Percentiles rank a stretch among this genome's conserved stretches.
These are phyloP conservation scores for Callaeas wilsoni DNA, from an alignment of 2,113 vertebrate species.

Conservation along the genomic window DNA sequence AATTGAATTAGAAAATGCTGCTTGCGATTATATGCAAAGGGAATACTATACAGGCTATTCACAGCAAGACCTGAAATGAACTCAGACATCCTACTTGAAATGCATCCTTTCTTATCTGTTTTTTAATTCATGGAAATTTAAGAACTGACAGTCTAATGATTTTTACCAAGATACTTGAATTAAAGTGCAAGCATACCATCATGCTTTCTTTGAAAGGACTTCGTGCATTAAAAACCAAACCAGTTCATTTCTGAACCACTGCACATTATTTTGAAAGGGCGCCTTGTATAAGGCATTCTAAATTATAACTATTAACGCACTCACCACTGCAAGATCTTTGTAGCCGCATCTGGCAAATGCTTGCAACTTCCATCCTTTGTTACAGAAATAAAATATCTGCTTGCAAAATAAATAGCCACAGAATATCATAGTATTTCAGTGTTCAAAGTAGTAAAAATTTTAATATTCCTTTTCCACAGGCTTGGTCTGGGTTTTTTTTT, in stretches of 20 bases:
- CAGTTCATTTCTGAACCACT: neutral
- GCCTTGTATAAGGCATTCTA: neutral
- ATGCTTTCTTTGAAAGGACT: neutral
- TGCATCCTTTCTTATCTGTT: neutral
- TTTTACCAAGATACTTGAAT: neutral
- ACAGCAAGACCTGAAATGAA: constrained; percentile 71
- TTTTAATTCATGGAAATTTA: constrained; percentile 28
- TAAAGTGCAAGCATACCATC: neutral
- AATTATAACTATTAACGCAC: neutral
- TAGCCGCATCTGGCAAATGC: neutral
- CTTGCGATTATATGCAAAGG: constrained; percentile 71
- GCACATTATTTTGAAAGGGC: neutral
- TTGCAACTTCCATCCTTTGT: neutral
- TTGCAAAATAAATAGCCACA: neutral
- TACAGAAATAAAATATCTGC: neutral
- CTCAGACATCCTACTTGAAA: neutral
- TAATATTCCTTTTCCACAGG: neutral
- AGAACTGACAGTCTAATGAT: neutral
- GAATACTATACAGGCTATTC: constrained; percentile 47
- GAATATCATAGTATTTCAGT: neutral
- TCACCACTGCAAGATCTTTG: neutral
- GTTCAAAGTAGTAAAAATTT: neutral
- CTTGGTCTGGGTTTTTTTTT: rapidly evolving
- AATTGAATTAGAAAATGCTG: neutral
- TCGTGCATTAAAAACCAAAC: neutral